Percentiles rank a stretch among this genome's conserved stretches.
Conservation (phyloP, 1,140 invertebrate genomes). For the Heliconius hermathena region DNA sequence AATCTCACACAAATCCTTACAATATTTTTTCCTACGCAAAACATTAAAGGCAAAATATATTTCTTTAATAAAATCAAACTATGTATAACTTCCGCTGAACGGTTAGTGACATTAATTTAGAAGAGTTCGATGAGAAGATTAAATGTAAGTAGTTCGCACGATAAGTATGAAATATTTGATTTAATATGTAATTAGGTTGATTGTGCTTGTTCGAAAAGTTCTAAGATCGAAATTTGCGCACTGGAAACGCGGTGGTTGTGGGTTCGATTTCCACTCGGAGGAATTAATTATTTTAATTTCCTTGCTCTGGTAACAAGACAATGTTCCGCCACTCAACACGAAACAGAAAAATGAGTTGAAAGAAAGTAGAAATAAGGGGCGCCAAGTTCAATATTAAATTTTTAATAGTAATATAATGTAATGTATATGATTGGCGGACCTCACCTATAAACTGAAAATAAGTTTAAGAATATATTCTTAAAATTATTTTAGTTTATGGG, state of each 20-base stretch:
- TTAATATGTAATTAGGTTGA: constrained; percentile 7
- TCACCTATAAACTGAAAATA: too few relatives aligned
- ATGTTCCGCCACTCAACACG: too few relatives aligned
- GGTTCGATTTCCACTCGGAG: too few relatives aligned
- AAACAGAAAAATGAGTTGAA: too few relatives aligned
- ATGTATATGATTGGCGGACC: neutral
- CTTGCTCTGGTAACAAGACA: too few relatives aligned
- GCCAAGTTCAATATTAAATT: neutral
- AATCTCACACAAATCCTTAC: neutral
- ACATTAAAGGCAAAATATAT: neutral
- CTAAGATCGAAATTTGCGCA: neutral
- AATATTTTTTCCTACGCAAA: neutral
- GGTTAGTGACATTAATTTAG: neutral
- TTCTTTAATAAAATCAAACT: neutral
- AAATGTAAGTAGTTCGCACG: constrained; percentile 3
- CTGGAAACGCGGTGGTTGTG: too few relatives aligned
- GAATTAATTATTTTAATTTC: too few relatives aligned
- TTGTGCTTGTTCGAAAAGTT: neutral
- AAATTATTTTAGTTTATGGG: too few relatives aligned
- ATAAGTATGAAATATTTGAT: neutral
- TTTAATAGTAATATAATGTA: too few relatives aligned
- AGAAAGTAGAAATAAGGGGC: too few relatives aligned
- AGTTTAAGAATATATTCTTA: too few relatives aligned
- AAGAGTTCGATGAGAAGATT: constrained; percentile 1
- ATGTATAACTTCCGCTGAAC: neutral